phyloP scores from a whole-genome alignment of 2,113 vertebrate species.

The Xiphophorus hellerii region DNA sequence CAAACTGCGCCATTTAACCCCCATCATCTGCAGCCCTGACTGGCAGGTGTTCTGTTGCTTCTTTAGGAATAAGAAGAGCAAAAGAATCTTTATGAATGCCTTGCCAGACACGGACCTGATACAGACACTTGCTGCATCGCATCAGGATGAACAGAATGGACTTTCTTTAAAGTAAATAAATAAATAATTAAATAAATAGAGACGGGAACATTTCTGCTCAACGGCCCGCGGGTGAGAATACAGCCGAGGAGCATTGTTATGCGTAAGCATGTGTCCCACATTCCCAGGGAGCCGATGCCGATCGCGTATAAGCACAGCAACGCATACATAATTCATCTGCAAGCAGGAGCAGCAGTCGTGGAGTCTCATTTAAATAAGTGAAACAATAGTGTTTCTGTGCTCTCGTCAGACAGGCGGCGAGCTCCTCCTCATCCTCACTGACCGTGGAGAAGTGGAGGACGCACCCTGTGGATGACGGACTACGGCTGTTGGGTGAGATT shows the following conservation, averaged over 20 bases:
- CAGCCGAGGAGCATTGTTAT: conserved; percentile 75
- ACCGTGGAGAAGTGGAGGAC: conserved; percentile 27
- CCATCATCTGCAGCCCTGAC: too few relatives aligned
- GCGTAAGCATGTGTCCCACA: conserved; percentile 77
- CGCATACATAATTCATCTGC: conserved; percentile 75
- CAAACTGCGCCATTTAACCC: too few relatives aligned
- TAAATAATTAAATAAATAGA: conserved; percentile 8
- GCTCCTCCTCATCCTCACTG: conserved; percentile 32
- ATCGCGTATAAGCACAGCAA: conserved; percentile 64
- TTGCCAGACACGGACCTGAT: conserved; percentile 21
- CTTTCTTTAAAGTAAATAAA: conserved; percentile 13
- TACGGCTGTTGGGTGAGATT: conserved; percentile 55
- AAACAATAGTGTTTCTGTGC: conserved; percentile 75
- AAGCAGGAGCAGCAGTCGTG: conserved; percentile 47
- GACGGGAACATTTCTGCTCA: conserved; percentile 39
- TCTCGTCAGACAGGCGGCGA: conserved; percentile 54
- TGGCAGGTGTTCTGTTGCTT: too few relatives aligned
- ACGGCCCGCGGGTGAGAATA: conserved; percentile 65
- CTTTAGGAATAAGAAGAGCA: conserved; percentile 3
- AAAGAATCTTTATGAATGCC: conserved; percentile 17
- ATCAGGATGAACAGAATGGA: conserved; percentile 16
- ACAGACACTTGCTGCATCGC: conserved; percentile 9
- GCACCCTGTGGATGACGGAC: conserved; percentile 47
- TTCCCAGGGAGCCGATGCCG: conserved; percentile 65
- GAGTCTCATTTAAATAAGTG: conserved; percentile 67